Evolutionary conservation across 2,113 vertebrate species (phyloP).

Genomic region (Melanerpes aurifrons): DNA sequence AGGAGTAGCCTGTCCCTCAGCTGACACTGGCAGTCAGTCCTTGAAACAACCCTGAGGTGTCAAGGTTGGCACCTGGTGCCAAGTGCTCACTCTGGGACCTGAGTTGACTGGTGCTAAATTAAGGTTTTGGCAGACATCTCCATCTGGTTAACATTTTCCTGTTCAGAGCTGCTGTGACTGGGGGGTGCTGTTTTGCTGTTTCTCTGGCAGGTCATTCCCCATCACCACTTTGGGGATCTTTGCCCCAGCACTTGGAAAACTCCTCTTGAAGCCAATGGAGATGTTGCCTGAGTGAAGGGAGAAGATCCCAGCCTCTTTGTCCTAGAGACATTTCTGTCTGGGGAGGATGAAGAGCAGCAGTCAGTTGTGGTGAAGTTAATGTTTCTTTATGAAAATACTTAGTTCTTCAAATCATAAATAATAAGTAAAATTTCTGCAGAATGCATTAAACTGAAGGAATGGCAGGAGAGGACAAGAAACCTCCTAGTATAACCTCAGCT

Average conservation of each 20-base stretch:
- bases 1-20: not conserved
- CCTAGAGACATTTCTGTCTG: not conserved
- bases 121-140: not conserved
- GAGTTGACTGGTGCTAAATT: not conserved
- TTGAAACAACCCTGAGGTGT: not conserved
- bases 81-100: not conserved
- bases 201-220: not conserved
- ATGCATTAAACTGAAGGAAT: not conserved
- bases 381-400: not conserved
- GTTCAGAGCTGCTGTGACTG: not conserved
- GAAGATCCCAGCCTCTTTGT: not conserved
- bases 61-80: not conserved
- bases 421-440: not conserved
- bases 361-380: too few species aligned
- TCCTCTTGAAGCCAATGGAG: not conserved
- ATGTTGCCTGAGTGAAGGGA: not conserved
- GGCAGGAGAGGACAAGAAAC: not conserved
- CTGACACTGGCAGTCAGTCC: not conserved
- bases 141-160: not conserved
- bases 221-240: rapidly evolving
- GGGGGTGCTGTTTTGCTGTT: not conserved
- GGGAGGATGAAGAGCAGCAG: not conserved
- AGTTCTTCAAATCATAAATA: not conserved
- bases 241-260: not conserved
- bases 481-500: not conserved